Evolutionary conservation across 2,888 invertebrate genomes (phyloP), one percentile per base, ranked within the genome.

Genomic region (Andrena bicolor): DNA sequence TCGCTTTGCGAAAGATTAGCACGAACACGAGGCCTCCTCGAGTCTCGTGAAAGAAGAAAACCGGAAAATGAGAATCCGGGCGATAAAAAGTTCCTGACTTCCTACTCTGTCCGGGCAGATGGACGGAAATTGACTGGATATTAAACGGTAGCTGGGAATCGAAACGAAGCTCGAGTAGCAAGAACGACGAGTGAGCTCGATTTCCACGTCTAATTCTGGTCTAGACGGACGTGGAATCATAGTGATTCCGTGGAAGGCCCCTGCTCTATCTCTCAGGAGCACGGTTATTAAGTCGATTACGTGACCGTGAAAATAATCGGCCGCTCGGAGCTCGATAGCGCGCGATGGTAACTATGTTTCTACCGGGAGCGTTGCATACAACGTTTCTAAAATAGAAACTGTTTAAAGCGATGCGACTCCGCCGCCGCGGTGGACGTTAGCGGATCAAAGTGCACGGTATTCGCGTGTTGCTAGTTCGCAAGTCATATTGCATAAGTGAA

Each of bases 261-360:
- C 48, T 26, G 8, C 23, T 20, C 32, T 69, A n/a, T 1, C n/a
- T 64, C 13, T 35, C 16, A 26, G 10, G 41, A 48, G 49, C 58
- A 20, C 48, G 41, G 58, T 74, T 70, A 79, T 81, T 81, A 79
- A 79, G 53, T 32, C n/a, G 70, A 53, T 79, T 73, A 70, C 70
- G 60, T 51, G 79, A 79, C 79, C 81, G 79, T 81, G 81, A 81
- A 79, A 74, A 79, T 79, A 80, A 81, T 78, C 73, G 58, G 20
- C 23, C 16, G 41, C 28, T 48, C 53, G 10, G 10, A 10, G 41
- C 23, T 53, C 53, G 79, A 70, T 61, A 80, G 60, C 61, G 32
- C 48, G 8, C n/a, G 49, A 68, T 41, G 30, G 66, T 64, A 56
- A 77, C 61, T 58, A 72, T 23, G 20, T 64, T 64, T 10, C 48